These are phyloP conservation scores for Tyto alba DNA, from an alignment of 2,113 vertebrate species.

Conservation along the genomic window DNA sequence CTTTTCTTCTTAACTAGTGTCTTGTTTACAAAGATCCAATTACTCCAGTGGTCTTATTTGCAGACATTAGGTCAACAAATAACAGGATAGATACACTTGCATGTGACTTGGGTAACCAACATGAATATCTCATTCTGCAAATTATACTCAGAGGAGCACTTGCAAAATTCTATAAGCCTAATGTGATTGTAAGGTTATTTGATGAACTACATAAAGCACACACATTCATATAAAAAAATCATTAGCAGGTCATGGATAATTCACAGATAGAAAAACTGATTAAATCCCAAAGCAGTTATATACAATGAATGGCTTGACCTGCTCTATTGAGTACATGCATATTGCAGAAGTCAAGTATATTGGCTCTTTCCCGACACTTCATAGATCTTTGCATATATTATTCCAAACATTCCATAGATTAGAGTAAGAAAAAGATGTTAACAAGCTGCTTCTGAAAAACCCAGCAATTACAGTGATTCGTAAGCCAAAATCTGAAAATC, in stretches of 20 bases:
- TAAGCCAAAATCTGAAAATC: not conserved
- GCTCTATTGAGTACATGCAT: not conserved
- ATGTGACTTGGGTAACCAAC: not conserved
- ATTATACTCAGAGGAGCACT: not conserved
- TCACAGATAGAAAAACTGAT: not conserved
- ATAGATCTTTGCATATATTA: not conserved
- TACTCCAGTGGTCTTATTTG: not conserved
- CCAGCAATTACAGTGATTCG: not conserved
- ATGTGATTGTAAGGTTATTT: not conserved
- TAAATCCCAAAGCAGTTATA: not conserved
- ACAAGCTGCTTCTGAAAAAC: not conserved
- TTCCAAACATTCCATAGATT: not conserved
- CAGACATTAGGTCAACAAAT: not conserved
- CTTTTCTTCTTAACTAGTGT: not conserved
- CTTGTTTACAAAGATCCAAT: not conserved
- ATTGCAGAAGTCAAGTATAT: not conserved
- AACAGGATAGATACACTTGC: not conserved
- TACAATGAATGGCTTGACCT: not conserved
- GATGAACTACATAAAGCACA: conserved; percentile 3
- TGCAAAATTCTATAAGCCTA: not conserved
- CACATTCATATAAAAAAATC: conserved; percentile 16
- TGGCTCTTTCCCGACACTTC: not conserved
- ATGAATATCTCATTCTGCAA: not conserved
- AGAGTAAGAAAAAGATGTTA: not conserved
- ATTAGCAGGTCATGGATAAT: conserved; percentile 32